phyloP scores from a whole-genome alignment of 2,888 invertebrate species.

The Lumbricus terrestris region DNA sequence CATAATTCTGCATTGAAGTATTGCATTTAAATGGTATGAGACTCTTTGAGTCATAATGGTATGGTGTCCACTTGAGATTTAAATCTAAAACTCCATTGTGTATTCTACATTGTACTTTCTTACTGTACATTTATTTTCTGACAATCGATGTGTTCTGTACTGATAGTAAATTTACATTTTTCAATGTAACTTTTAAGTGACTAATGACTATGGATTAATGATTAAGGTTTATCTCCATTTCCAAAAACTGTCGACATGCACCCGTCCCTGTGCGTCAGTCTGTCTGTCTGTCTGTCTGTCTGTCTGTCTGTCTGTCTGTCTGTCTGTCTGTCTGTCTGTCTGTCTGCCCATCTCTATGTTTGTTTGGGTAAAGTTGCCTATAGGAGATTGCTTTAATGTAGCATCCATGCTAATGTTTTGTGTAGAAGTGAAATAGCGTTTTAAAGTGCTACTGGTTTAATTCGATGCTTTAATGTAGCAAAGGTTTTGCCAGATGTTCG shows the following conservation, averaged over 20 bases:
- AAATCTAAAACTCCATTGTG: not conserved
- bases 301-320: not conserved
- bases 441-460: not conserved
- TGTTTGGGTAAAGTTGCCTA: not conserved
- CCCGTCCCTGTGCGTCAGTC: not conserved
- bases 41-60: no score
- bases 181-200: not conserved
- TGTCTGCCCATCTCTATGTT: no score
- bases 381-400: not conserved
- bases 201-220: not conserved
- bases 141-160: no score
- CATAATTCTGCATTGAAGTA: not conserved
- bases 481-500: not conserved
- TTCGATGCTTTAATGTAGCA: not conserved
- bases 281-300: not conserved
- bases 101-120: not conserved
- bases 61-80: not conserved
- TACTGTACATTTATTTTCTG: no score
- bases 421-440: not conserved
- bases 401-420: not conserved
- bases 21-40: not conserved
- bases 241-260: not conserved
- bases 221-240: not conserved
- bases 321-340: not conserved
- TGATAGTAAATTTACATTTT: not conserved